These are phyloP conservation scores for Hemithea aestivaria DNA, from an alignment of 2,888 invertebrate genomes.

Conservation along the genomic window DNA sequence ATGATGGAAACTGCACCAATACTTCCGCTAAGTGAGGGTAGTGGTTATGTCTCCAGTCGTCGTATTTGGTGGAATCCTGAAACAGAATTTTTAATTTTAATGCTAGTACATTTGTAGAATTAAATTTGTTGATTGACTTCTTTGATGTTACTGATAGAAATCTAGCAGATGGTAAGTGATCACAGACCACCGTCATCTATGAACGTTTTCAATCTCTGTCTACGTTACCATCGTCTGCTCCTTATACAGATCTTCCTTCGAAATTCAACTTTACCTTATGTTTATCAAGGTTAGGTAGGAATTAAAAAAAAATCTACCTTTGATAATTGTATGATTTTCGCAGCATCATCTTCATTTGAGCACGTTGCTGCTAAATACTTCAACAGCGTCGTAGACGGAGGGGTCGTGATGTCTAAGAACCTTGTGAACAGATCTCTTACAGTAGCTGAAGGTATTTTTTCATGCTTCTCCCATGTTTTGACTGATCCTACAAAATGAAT, in stretches of 20 bases:
- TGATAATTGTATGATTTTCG: slow-evolving; percentile 84
- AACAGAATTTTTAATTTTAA: slow-evolving; percentile 14
- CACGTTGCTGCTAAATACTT: slow-evolving; percentile 90
- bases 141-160: no score
- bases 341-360: slow-evolving; percentile 83
- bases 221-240: no score
- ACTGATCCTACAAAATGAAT: slow-evolving; percentile 80
- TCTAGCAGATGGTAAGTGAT: no score
- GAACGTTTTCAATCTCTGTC: no score
- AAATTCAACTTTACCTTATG: no score
- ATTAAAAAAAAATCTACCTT: no score
- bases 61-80: slow-evolving; percentile 91
- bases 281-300: no score
- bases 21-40: slow-evolving; percentile 93
- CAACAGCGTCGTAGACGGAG: slow-evolving; percentile 90
- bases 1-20: slow-evolving; percentile 91
- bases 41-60: slow-evolving; percentile 94
- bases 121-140: no score
- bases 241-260: no score
- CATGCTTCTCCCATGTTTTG: slow-evolving; percentile 92
- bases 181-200: no score
- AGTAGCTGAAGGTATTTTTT: slow-evolving; percentile 87
- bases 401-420: slow-evolving; percentile 94
- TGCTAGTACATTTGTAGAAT: no score
- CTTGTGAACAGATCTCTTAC: slow-evolving; percentile 86